Evolutionary conservation across 2,888 invertebrate species (phyloP).

Genomic region (Selenia dentaria): DNA sequence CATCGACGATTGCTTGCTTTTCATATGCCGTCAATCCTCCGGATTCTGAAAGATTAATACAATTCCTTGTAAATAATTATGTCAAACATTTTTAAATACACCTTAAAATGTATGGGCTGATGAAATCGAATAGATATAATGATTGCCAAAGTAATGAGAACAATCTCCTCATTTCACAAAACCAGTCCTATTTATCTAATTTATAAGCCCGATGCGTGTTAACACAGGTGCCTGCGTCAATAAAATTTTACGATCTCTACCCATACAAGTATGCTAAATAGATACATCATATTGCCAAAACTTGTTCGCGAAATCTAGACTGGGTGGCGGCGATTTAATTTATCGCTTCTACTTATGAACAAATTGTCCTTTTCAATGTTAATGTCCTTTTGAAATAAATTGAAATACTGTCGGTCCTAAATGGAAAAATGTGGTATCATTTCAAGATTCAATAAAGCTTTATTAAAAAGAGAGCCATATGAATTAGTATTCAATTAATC

Average conservation of each 20-base stretch:
- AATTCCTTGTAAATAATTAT: no score
- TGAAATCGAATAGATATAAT: no score
- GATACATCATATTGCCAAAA: slow-evolving; percentile 55
- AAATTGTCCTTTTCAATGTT: slow-evolving; percentile 21
- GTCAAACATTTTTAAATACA: no score
- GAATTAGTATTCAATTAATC: slow-evolving; percentile 30
- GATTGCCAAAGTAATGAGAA: slow-evolving; percentile 40
- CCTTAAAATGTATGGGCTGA: no score
- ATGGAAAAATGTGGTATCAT: slow-evolving; percentile 10
- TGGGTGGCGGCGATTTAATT: slow-evolving; percentile 71
- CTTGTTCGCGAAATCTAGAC: slow-evolving; percentile 68
- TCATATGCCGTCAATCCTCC: slow-evolving; percentile 89
- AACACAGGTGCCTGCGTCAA: slow-evolving; percentile 72
- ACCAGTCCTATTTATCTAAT: slow-evolving; percentile 59
- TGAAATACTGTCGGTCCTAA: slow-evolving; percentile 9
- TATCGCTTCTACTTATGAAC: slow-evolving; percentile 39
- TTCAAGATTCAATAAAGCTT: slow-evolving; percentile 18
- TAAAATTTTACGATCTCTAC: slow-evolving; percentile 77
- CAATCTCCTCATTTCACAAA: slow-evolving; percentile 53
- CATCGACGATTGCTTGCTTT: slow-evolving; percentile 90
- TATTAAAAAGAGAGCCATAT: slow-evolving; percentile 3
- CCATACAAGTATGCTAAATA: slow-evolving; percentile 72
- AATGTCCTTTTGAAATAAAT: slow-evolving; percentile 2
- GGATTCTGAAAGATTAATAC: slow-evolving; percentile 77
- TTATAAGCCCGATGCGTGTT: slow-evolving; percentile 65